phyloP scores from a whole-genome alignment of 2,888 invertebrate genomes.

The Napeogenes sylphis region DNA sequence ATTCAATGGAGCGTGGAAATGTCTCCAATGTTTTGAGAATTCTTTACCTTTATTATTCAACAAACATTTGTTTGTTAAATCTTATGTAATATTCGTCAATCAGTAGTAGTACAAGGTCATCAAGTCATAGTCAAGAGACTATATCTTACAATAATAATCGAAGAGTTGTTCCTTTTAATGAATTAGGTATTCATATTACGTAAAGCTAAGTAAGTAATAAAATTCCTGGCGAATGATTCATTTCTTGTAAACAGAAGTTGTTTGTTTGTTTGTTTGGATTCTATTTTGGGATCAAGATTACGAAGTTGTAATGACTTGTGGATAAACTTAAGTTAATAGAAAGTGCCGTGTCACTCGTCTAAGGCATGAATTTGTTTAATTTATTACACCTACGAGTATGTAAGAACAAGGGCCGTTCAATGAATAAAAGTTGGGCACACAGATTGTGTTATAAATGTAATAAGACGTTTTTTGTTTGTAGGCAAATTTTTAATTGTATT shows the following conservation, averaged over 20 bases:
- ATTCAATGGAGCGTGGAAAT: slow-evolving; percentile 5
- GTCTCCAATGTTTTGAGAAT: slow-evolving; percentile 1
- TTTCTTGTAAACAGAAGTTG: background rate
- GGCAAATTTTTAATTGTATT: no score
- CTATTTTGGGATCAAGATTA: background rate
- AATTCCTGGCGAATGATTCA: slow-evolving; percentile 2
- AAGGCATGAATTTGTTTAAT: background rate
- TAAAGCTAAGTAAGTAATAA: no score
- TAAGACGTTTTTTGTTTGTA: no score
- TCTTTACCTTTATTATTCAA: background rate
- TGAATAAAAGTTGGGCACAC: background rate
- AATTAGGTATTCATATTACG: no score
- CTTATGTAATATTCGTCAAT: background rate
- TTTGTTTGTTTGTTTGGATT: slow-evolving; percentile 2
- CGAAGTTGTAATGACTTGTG: background rate
- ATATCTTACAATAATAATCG: no score
- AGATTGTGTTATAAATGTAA: no score
- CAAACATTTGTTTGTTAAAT: background rate
- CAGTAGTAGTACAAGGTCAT: background rate
- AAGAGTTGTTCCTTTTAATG: no score
- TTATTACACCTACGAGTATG: background rate
- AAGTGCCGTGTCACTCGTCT: slow-evolving; percentile 1
- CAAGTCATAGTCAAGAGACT: no score
- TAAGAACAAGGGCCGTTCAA: background rate
- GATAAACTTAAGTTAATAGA: slow-evolving; percentile 2